phyloP scores from a whole-genome alignment of 2,888 invertebrate genomes.

The Sclerodermus sp. region DNA sequence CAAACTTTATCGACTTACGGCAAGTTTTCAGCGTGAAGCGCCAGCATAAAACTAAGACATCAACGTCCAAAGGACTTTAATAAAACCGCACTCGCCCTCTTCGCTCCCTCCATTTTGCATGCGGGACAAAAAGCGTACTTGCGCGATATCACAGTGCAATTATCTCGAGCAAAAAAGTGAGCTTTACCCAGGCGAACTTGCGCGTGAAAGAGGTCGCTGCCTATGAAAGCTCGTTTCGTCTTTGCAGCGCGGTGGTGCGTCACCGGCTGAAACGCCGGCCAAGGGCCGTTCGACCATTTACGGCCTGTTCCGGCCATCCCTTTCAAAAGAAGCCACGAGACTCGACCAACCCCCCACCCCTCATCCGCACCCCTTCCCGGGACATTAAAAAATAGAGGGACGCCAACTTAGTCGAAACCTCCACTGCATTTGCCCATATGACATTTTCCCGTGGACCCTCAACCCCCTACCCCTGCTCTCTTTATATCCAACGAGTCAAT shows the following conservation, averaged over 20 bases:
- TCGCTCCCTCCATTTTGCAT: conserved; percentile 7
- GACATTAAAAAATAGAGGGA: no score
- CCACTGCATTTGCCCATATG: no score
- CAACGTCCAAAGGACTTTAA: conserved; percentile 29
- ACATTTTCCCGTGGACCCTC: no score
- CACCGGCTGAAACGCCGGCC: conserved; percentile 29
- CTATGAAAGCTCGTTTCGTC: conserved; percentile 31
- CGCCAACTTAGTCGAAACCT: no score
- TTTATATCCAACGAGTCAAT: no score
- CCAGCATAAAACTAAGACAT: conserved; percentile 27
- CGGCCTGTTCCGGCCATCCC: no score
- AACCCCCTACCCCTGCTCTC: no score
- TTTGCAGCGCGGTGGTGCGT: conserved; percentile 19
- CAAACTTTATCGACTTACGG: conserved; percentile 31
- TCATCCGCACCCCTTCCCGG: no score
- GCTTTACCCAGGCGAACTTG: conserved; percentile 38
- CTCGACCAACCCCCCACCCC: no score
- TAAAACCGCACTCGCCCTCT: conserved; percentile 19
- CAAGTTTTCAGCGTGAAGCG: conserved; percentile 24
- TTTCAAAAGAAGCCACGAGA: no score
- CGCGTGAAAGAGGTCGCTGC: conserved; percentile 22
- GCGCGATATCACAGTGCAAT: conserved; percentile 43
- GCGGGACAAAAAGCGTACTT: conserved; percentile 5
- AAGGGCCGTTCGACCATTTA: conserved; percentile 32
- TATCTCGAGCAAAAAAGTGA: conserved; percentile 38